Evolutionary conservation across 2,888 invertebrate species (phyloP).

Genomic region (Mythimna vitellina): DNA sequence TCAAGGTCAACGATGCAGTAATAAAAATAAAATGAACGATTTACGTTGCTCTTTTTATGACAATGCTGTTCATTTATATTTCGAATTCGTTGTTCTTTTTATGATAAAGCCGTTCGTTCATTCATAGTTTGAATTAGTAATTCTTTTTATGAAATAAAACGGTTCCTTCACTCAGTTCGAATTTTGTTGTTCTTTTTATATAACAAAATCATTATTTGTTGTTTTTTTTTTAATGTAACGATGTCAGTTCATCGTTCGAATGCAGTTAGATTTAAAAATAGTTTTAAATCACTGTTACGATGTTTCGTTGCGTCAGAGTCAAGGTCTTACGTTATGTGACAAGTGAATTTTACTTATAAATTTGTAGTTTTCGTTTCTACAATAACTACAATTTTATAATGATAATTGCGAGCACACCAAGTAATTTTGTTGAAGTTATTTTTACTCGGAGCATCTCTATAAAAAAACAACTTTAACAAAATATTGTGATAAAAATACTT

Average conservation of each 20-base stretch:
- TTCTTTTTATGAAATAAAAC: conserved; percentile 15
- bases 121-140: conserved; percentile 31
- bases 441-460: too few relatives aligned
- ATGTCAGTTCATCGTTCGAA: conserved; percentile 35
- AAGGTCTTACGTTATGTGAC: conserved; percentile 30
- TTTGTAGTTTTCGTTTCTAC: too few relatives aligned
- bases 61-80: conserved; percentile 38
- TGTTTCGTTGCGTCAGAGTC: conserved; percentile 24
- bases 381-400: too few relatives aligned
- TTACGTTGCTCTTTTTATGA: conserved; percentile 13
- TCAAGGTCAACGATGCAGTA: conserved; percentile 56
- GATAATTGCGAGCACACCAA: too few relatives aligned
- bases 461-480: too few relatives aligned
- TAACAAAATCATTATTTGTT: background rate
- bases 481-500: too few relatives aligned
- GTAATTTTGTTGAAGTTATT: too few relatives aligned
- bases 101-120: conserved; percentile 5
- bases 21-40: conserved; percentile 31
- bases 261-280: conserved; percentile 15
- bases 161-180: conserved; percentile 31
- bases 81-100: conserved; percentile 20
- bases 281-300: conserved; percentile 5
- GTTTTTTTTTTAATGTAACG: background rate
- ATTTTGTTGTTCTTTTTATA: conserved; percentile 18
- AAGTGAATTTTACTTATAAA: background rate